Evolutionary conservation across 2,113 vertebrate genomes (phyloP).

Genomic region (Mobula hypostoma): DNA sequence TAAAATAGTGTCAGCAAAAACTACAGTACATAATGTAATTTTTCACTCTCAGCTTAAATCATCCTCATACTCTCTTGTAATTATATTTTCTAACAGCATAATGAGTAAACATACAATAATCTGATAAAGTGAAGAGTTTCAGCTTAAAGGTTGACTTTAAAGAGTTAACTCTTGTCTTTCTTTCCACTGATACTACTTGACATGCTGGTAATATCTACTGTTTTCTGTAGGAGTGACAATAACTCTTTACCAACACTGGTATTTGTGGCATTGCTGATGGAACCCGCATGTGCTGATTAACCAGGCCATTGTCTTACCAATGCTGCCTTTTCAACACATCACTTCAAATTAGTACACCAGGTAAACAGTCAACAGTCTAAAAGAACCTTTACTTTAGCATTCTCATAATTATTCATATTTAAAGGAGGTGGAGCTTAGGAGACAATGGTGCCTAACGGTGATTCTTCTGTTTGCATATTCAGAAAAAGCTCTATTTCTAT

Average conservation of each 20-base stretch:
- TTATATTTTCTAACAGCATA: too few relatives aligned
- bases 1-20: neutral
- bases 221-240: too few relatives aligned
- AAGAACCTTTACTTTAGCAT: neutral
- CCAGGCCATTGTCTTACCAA: neutral
- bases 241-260: too few relatives aligned
- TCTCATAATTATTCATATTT: neutral
- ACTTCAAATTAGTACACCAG: neutral
- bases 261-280: too few relatives aligned
- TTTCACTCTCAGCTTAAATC: neutral
- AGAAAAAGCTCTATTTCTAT: too few relatives aligned
- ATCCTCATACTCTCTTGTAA: neutral
- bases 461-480: too few relatives aligned
- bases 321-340: neutral
- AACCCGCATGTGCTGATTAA: too few relatives aligned
- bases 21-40: neutral
- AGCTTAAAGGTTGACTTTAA: neutral
- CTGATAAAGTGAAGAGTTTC: neutral
- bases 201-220: too few relatives aligned
- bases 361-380: neutral
- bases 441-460: too few relatives aligned
- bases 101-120: neutral
- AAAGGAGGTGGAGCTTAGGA: too few relatives aligned
- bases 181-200: too few relatives aligned
- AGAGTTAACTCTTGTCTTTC: too few relatives aligned